A percentile compares a stretch with the other conserved stretches of the same genome.
These are phyloP conservation scores for Hypsopygia costalis DNA, from an alignment of 2,888 invertebrate species.

Conservation along the genomic window DNA sequence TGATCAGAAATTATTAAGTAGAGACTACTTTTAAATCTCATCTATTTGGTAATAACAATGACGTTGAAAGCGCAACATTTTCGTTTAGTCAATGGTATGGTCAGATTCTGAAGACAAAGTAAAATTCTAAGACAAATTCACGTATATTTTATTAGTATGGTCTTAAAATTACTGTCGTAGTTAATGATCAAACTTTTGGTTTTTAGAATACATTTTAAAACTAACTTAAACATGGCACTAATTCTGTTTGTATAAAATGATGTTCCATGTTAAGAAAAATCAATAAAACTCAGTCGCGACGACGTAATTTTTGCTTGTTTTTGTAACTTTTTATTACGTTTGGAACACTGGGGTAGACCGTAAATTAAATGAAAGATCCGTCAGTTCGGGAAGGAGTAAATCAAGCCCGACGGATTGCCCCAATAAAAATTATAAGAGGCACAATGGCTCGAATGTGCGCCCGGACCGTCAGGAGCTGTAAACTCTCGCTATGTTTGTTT, in stretches of 20 bases:
- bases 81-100: no score
- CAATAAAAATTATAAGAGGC: slow-evolving; percentile 81
- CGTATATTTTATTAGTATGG: no score
- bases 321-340: slow-evolving; percentile 70
- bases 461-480: slow-evolving; percentile 74
- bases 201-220: no score
- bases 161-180: no score
- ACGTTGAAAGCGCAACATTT: no score
- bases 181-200: no score
- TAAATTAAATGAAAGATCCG: slow-evolving; percentile 79
- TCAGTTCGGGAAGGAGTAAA: slow-evolving; percentile 80
- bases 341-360: slow-evolving; percentile 70
- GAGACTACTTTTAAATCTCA: no score
- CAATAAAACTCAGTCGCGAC: slow-evolving; percentile 30
- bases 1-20: no score
- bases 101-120: no score
- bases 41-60: no score
- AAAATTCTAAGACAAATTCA: no score
- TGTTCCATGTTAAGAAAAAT: slow-evolving; percentile 12
- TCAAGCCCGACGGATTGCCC: slow-evolving; percentile 79
- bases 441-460: slow-evolving; percentile 75
- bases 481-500: slow-evolving; percentile 79
- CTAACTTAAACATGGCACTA: no score
- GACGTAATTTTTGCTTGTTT: slow-evolving; percentile 73
- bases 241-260: slow-evolving; percentile 4